Percentiles rank a stretch among this genome's conserved stretches.
These are phyloP conservation scores for Drosophila oshimai DNA, from an alignment of 1,140 invertebrate genomes.

Conservation along the genomic window DNA sequence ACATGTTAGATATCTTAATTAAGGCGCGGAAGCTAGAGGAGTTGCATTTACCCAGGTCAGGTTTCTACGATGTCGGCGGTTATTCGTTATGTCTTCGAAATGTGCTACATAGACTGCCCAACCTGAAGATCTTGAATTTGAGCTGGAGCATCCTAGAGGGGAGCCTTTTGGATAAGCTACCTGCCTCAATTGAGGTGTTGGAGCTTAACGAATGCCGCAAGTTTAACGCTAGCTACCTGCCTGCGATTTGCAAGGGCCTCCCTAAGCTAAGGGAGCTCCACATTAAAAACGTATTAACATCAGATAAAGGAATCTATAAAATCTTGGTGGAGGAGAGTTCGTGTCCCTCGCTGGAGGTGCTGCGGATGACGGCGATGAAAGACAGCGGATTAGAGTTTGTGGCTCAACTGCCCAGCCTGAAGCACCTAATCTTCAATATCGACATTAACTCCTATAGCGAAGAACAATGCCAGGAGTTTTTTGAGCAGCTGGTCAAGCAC, in stretches of 20 bases:
- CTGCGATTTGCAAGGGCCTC: background rate
- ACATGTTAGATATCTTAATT: no score
- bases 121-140: conserved; percentile 27
- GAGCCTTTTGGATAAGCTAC: conserved; percentile 1
- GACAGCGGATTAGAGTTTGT: conserved; percentile 9
- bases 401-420: conserved; percentile 39
- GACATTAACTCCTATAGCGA: background rate
- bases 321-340: background rate
- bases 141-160: conserved; percentile 20
- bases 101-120: no score
- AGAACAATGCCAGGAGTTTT: background rate
- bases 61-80: conserved; percentile 9
- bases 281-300: background rate
- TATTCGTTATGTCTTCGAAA: no score
- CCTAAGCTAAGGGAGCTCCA: conserved; percentile 24
- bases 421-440: conserved; percentile 15
- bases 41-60: background rate
- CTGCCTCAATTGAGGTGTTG: conserved; percentile 16
- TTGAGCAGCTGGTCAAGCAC: no score
- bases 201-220: conserved; percentile 9
- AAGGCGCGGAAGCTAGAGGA: conserved; percentile 6
- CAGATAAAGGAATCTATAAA: no score
- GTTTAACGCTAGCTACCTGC: background rate
- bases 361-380: conserved; percentile 4
- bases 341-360: conserved; percentile 22